phyloP scores from a whole-genome alignment of 2,888 invertebrate genomes.

The Hymenopus coronatus region DNA sequence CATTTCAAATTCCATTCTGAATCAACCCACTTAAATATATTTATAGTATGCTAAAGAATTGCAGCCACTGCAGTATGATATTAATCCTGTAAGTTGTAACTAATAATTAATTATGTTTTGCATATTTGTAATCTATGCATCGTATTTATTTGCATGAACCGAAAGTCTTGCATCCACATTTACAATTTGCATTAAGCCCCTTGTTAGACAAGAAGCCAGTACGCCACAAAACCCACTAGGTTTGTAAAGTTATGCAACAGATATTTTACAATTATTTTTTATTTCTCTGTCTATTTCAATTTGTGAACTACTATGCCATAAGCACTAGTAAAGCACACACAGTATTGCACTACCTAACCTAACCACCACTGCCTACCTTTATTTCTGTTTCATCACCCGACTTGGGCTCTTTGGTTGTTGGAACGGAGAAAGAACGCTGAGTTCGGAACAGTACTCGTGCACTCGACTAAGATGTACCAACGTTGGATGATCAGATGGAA shows the following conservation, averaged over 20 bases:
- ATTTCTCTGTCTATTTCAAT: background rate
- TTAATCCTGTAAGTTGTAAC: too few relatives aligned
- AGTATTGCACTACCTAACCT: background rate
- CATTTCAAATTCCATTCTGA: too few relatives aligned
- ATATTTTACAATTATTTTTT: background rate
- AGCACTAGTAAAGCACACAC: background rate
- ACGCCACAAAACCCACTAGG: background rate
- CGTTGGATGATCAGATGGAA: constrained; percentile 12
- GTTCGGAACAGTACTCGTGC: constrained; percentile 85
- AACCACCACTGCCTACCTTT: constrained; percentile 45
- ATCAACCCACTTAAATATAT: too few relatives aligned
- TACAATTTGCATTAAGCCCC: too few relatives aligned
- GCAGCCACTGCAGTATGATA: too few relatives aligned
- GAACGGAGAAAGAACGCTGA: constrained; percentile 89
- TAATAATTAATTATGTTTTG: too few relatives aligned
- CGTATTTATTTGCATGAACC: too few relatives aligned
- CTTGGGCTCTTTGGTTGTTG: constrained; percentile 78
- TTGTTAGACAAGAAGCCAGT: background rate
- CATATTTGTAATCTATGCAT: too few relatives aligned
- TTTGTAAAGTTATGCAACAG: background rate
- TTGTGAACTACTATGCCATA: background rate
- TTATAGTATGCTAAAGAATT: too few relatives aligned
- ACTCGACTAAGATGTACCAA: constrained; percentile 18
- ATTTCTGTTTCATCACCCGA: constrained; percentile 48
- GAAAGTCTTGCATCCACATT: too few relatives aligned